Conservation (phyloP, 2,888 invertebrate species). For the Lasioglossum calceatum region DNA sequence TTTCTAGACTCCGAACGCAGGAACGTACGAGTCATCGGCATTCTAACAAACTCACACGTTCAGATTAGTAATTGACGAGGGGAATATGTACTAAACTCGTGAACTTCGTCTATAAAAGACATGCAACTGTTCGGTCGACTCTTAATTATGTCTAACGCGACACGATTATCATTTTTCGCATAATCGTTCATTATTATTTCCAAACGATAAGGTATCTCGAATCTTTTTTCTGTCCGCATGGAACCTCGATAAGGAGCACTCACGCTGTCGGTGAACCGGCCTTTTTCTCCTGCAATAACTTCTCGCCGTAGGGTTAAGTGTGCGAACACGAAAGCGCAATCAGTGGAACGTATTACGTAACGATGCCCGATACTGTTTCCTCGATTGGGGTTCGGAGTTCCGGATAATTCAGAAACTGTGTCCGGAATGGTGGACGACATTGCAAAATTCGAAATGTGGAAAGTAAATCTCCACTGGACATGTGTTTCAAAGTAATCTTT, state of each 20-base stretch:
- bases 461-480: not conserved
- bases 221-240: not conserved
- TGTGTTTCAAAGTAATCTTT: not conserved
- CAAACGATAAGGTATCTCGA: slow-evolving; percentile 34
- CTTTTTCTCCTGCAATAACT: slow-evolving; percentile 10
- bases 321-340: slow-evolving; percentile 29
- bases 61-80: not conserved
- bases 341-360: slow-evolving; percentile 31
- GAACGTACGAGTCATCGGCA: not conserved
- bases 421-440: not conserved
- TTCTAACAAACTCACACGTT: not conserved
- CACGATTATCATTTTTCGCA: slow-evolving; percentile 26
- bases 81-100: not conserved
- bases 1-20: not conserved
- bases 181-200: slow-evolving; percentile 15
- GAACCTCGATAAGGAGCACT: slow-evolving; percentile 21
- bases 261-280: not conserved
- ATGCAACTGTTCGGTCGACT: slow-evolving; percentile 72
- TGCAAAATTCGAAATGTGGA: not conserved
- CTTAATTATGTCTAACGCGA: slow-evolving; percentile 61
- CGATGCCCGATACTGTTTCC: not conserved
- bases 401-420: not conserved
- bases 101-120: slow-evolving; percentile 61
- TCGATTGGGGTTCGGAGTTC: not conserved
- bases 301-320: slow-evolving; percentile 10